Base-by-base conservation (phyloP, 2,888 invertebrate species). In the Megastigmus dorsalis region DNA sequence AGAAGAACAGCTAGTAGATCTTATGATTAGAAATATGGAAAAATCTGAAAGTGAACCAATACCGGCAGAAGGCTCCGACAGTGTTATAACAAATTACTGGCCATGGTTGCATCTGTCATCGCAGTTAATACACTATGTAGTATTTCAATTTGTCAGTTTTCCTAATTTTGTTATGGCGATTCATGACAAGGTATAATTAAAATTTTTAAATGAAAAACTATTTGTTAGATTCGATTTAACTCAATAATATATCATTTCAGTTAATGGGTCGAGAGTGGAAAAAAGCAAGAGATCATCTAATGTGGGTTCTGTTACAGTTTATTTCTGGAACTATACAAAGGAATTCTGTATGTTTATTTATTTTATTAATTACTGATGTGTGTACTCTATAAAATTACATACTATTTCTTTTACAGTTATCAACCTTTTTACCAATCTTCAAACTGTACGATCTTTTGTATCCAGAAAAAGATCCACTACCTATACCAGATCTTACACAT, bases 221-320 rank as follows among this genome's bases (percentile, higher is more conserved):
- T 55, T 43, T 23, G 6, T 38, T 30, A 20, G 36, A 26, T 67
- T 33, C n/a, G n/a, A n/a, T n/a, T n/a, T n/a, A n/a, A n/a, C n/a
- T 52, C 6, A 15, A 41, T 50, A 43, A 26, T n/a, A 76, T 9
- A 30, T 69, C 45, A 63, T 57, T 43, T 20, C 79, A 93, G 92
- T 88, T 96, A 41, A 91, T 93, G 50, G 93, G 93, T 6, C 91
- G 94, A 79, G 95, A 96, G 83, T 90, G 97, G 85, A 92, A 94
- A 75, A 95, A 96, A 88, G 97, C 98, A 0, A 90, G 99, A 57
- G 98, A 98, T 88, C 97, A 99, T 83, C 89, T 99, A n/a, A 99
- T 99, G 98, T 99, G 99, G 98, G 95, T 97, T 20, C 89, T 99
- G 18, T 89, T 99, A 50, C 99, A 99, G 89, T 98, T 97, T 84